Evolutionary conservation across 2,113 vertebrate genomes (phyloP), one percentile per base, ranked within the genome.

Genomic region (Chauna torquata): DNA sequence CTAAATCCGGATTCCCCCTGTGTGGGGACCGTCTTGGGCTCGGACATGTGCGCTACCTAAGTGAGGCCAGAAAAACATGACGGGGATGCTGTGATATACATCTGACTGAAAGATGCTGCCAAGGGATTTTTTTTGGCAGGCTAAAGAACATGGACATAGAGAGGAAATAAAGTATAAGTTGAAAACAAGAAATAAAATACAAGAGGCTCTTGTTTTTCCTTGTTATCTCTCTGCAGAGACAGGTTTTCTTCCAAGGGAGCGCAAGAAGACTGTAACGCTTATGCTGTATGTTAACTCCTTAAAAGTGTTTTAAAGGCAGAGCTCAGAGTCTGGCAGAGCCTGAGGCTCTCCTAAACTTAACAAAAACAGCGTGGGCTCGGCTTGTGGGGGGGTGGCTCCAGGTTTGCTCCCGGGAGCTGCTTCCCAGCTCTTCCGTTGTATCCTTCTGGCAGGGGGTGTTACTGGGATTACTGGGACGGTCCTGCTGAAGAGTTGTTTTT

Each of bases 1-100:
- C 75, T 45, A 74, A 55, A 10, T 5, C 68, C 40, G 42, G 49
- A 38, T 11, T 49, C 4, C 44, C 38, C 68, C 81, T 45, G 42
- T 75, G 65, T 65, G 40, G 82, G 81, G 32, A 36, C 54, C 16
- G 16, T 4, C 45, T 30, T 49, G 50, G 82, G 42, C 42, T 95
- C 0, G 0, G 61, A 22, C 32, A 23, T 0, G 11, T 58, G 72
- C 44, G 8, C 57, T 27, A 15, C 70, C 50, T 54, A 68, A 55
- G 42, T 5, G 49, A 69, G 45, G 25, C 52, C 42, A 22, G 16
- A 78, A 66, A 4, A 13, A 3, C 0, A 1, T 11, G 61, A 10
- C 38, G 36, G 49, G 49, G 52, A 36, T 85, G 50, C 69, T 79
- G 64, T 2, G 57, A 40, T 62, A 23, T 8, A 20, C 40, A 54